These are phyloP conservation scores for Hymenopus coronatus DNA, from an alignment of 2,888 invertebrate genomes.

Conservation along the genomic window DNA sequence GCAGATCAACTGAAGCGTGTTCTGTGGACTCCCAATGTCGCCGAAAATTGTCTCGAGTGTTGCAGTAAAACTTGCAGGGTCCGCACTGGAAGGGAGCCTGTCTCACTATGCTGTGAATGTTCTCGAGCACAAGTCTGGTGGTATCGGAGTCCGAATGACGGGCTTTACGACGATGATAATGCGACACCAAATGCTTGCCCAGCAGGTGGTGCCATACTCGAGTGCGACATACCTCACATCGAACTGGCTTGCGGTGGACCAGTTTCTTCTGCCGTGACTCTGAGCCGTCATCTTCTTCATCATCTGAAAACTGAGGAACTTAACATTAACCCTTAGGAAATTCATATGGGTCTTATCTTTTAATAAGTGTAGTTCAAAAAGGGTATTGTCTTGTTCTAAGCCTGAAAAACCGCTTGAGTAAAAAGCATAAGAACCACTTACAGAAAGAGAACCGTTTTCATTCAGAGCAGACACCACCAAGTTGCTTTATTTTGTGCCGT, in stretches of 20 bases:
- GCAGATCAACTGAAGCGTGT: constrained; percentile 54
- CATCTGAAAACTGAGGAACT: background rate
- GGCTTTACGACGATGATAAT: constrained; percentile 77
- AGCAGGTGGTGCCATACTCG: constrained; percentile 66
- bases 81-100: constrained; percentile 85
- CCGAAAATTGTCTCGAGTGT: constrained; percentile 67
- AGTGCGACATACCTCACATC: constrained; percentile 70
- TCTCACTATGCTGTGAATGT: constrained; percentile 73
- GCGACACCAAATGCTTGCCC: constrained; percentile 83
- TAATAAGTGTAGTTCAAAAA: too few species aligned
- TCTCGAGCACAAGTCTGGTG: constrained; percentile 61
- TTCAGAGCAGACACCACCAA: too few species aligned
- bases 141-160: constrained; percentile 50
- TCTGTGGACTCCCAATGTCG: constrained; percentile 69
- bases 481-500: too few species aligned
- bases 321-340: background rate
- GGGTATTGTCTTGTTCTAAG: too few species aligned
- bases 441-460: too few species aligned
- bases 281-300: background rate
- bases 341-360: too few species aligned
- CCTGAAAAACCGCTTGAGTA: too few species aligned
- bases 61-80: constrained; percentile 81
- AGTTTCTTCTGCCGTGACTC: background rate
- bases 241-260: constrained; percentile 35
- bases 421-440: too few species aligned